These are phyloP conservation scores for Myotis vivesi DNA, from an alignment of 2,797 vertebrate genomes.

Conservation along the genomic window DNA sequence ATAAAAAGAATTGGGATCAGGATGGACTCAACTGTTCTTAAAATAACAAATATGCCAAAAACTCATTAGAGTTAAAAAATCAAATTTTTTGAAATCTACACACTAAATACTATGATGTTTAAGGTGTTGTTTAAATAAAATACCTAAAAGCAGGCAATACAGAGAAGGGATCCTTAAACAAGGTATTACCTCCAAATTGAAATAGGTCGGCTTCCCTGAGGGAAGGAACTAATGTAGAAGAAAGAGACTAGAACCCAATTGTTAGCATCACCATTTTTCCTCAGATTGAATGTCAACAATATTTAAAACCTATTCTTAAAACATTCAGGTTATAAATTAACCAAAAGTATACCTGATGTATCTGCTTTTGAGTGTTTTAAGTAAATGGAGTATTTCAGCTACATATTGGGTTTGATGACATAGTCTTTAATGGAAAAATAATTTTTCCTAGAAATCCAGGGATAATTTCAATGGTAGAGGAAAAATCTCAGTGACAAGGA, in stretches of 20 bases:
- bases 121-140: neutral
- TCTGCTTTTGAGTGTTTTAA: neutral
- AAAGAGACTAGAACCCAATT: neutral
- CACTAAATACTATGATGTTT: neutral
- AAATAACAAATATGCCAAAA: neutral
- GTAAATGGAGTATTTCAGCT: neutral
- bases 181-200: neutral
- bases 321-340: neutral
- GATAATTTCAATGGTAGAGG: neutral
- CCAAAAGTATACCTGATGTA: neutral
- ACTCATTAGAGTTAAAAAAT: neutral
- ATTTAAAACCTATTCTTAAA: neutral
- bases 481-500: neutral
- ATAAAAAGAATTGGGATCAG: neutral
- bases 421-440: neutral
- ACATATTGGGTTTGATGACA: neutral
- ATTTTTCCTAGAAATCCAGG: neutral
- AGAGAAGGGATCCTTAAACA: neutral
- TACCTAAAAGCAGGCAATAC: neutral
- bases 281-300: neutral
- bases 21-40: neutral
- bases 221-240: neutral
- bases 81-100: neutral
- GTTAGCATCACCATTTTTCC: neutral
- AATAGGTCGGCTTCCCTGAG: rapidly evolving